phyloP scores from a whole-genome alignment of 1,140 invertebrate species.

The Trichonephila clavipes region DNA sequence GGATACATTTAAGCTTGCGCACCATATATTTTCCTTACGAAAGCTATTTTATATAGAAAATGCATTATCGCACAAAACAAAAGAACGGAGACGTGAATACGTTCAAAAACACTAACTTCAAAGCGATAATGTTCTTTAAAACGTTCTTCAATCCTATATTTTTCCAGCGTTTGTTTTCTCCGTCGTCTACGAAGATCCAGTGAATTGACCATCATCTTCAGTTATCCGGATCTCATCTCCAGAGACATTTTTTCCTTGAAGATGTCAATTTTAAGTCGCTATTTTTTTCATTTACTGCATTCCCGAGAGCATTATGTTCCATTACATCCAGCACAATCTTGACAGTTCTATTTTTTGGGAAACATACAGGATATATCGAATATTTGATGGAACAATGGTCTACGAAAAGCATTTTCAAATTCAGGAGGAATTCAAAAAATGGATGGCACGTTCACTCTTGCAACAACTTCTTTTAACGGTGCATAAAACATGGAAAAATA shows the following conservation, averaged over 20 bases:
- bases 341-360: constrained; percentile 48
- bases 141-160: constrained; percentile 45
- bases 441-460: not conserved
- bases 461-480: not conserved
- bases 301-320: constrained; percentile 59
- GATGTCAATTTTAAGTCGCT: constrained; percentile 55
- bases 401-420: not conserved
- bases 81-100: not conserved
- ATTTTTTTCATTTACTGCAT: constrained; percentile 52
- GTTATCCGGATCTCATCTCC: constrained; percentile 37
- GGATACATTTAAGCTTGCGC: not conserved
- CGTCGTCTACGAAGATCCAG: not conserved
- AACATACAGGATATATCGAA: constrained; percentile 1
- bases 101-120: constrained; percentile 52
- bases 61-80: not conserved
- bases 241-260: constrained; percentile 18
- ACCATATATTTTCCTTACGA: not conserved
- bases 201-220: constrained; percentile 34
- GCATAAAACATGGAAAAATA: too few relatives aligned
- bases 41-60: not conserved
- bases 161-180: constrained; percentile 27
- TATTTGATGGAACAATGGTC: not conserved
- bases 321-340: constrained; percentile 49
- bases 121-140: constrained; percentile 63
- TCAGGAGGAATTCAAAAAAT: not conserved